phyloP scores from a whole-genome alignment of 2,888 invertebrate genomes.

The Apotomis capreana region DNA sequence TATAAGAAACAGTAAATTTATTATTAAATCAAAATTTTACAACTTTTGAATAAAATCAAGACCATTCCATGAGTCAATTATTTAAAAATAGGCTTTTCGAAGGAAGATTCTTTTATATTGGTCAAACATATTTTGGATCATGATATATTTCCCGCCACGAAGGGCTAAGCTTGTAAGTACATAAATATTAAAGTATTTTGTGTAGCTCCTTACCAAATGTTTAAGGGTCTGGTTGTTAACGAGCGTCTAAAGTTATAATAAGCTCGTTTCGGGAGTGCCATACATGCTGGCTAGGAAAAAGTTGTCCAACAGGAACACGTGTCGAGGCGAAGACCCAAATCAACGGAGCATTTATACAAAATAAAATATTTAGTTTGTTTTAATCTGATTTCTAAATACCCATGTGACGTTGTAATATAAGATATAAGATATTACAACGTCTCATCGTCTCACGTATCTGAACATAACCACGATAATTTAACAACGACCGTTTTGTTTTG shows the following conservation, averaged over 20 bases:
- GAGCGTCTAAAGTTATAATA: slow-evolving; percentile 42
- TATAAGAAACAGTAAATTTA: slow-evolving; percentile 36
- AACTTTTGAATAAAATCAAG: slow-evolving; percentile 52
- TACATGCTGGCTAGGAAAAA: slow-evolving; percentile 35
- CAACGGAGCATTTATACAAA: neutral
- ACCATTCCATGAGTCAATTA: slow-evolving; percentile 77
- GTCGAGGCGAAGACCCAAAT: neutral
- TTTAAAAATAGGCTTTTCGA: slow-evolving; percentile 65
- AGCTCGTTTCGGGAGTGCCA: slow-evolving; percentile 38
- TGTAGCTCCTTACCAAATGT: slow-evolving; percentile 28
- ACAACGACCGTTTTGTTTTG: too few species aligned
- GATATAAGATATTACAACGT: too few species aligned
- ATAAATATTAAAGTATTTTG: slow-evolving; percentile 21
- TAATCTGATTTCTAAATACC: too few species aligned
- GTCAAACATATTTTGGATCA: slow-evolving; percentile 63
- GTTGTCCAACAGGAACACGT: slow-evolving; percentile 24
- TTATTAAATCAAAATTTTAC: slow-evolving; percentile 47
- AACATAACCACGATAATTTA: too few species aligned
- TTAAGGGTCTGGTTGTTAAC: slow-evolving; percentile 36
- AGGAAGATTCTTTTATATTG: slow-evolving; percentile 55
- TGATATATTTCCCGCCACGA: slow-evolving; percentile 47
- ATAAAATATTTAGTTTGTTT: neutral
- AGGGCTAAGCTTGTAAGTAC: slow-evolving; percentile 28
- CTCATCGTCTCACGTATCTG: too few species aligned
- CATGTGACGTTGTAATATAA: too few species aligned